A percentile compares a stretch with the other conserved stretches of the same genome.
These are phyloP conservation scores for Ceyx margarethae DNA, from an alignment of 2,113 vertebrate species.

Conservation along the genomic window DNA sequence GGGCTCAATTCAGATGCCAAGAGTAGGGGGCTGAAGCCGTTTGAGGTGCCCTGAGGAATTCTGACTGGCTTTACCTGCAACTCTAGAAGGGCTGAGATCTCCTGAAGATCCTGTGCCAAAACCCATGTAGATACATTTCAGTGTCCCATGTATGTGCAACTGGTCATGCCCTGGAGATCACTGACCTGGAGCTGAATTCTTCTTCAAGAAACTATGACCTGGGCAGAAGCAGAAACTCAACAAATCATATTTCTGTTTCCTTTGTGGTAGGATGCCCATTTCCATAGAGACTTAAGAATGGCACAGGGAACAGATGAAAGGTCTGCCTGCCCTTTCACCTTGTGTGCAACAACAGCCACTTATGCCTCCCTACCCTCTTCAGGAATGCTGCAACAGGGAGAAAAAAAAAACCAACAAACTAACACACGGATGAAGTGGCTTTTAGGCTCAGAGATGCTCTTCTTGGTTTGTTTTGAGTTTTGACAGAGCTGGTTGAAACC, in stretches of 20 bases:
- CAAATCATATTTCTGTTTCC: neutral
- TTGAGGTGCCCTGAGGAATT: neutral
- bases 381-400: neutral
- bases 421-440: fast-evolving
- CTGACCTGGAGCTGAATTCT: neutral
- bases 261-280: neutral
- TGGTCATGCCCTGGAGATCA: neutral
- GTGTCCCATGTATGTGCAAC: fast-evolving
- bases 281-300: neutral
- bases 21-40: neutral
- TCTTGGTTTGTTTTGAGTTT: neutral
- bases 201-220: neutral
- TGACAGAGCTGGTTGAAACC: neutral
- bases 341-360: neutral
- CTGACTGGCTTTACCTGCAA: neutral
- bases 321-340: neutral
- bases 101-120: neutral
- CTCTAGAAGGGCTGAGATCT: neutral
- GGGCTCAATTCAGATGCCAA: neutral
- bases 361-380: neutral
- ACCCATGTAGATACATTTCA: neutral
- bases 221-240: neutral
- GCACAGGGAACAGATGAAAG: neutral
- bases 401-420: neutral
- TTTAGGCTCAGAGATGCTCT: neutral